phyloP scores from a whole-genome alignment of 2,113 vertebrate genomes.

The Cavia aperea region DNA sequence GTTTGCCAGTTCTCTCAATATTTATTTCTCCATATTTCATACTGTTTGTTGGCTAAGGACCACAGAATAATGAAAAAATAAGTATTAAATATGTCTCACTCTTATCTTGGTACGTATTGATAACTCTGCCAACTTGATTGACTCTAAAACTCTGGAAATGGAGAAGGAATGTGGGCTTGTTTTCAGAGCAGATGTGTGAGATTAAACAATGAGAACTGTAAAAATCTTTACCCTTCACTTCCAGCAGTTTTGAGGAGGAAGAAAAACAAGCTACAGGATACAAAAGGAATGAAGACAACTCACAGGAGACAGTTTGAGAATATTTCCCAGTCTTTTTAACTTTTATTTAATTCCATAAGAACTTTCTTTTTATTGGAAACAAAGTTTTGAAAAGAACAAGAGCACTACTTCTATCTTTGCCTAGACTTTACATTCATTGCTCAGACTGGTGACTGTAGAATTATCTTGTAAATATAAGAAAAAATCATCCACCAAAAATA shows the following conservation, averaged over 20 bases:
- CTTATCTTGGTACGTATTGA: neutral
- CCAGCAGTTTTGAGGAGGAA: neutral
- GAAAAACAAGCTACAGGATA: neutral
- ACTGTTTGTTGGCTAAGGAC: neutral
- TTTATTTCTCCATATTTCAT: neutral
- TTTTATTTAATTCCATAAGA: neutral
- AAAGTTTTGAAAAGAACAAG: neutral
- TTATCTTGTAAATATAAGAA: neutral
- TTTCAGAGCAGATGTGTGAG: neutral
- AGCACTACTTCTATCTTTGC: neutral
- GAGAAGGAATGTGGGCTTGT: neutral
- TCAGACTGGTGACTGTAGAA: neutral
- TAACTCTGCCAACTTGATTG: neutral
- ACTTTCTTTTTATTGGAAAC: neutral
- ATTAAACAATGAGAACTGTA: neutral
- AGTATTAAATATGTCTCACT: neutral
- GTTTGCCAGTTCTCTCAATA: neutral
- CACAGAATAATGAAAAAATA: neutral
- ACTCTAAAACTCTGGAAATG: neutral
- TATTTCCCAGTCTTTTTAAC: neutral
- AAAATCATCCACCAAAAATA: neutral
- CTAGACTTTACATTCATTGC: neutral
- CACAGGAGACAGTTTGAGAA: neutral
- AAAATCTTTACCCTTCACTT: neutral
- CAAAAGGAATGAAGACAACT: neutral